Conservation (phyloP, 2,888 invertebrate species). For the Apodemia mormo region DNA sequence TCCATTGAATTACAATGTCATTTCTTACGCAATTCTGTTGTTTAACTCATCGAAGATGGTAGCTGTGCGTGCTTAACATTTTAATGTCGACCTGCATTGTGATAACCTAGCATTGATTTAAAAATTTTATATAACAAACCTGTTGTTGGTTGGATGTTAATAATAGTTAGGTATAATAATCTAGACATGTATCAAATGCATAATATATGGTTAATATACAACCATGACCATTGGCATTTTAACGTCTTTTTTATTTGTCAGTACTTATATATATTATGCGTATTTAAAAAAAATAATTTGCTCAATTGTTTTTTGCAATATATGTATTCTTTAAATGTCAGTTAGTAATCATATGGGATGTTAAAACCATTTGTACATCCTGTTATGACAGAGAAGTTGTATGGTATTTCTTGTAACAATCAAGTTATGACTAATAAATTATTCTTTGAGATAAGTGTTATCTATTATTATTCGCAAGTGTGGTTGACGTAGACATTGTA, state of each 20-base stretch:
- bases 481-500: too few relatives aligned
- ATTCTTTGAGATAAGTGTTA: not conserved
- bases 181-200: too few relatives aligned
- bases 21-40: constrained; percentile 51
- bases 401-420: constrained; percentile 21
- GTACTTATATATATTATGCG: not conserved
- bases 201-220: too few relatives aligned
- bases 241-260: not conserved
- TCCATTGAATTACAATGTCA: constrained; percentile 41
- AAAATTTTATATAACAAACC: not conserved
- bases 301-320: constrained; percentile 5
- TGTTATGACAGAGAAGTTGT: constrained; percentile 21
- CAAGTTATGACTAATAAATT: not conserved
- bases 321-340: constrained; percentile 3
- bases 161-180: too few relatives aligned
- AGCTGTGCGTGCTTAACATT: constrained; percentile 48
- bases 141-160: too few relatives aligned
- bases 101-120: constrained; percentile 39
- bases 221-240: not conserved
- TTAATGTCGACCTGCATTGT: constrained; percentile 67
- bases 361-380: constrained; percentile 23
- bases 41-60: constrained; percentile 52
- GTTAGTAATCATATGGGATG: not conserved
- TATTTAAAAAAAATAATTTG: not conserved
- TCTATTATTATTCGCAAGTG: not conserved